Evolutionary conservation across 2,888 invertebrate genomes (phyloP).

Genomic region (Escarpia spicata): DNA sequence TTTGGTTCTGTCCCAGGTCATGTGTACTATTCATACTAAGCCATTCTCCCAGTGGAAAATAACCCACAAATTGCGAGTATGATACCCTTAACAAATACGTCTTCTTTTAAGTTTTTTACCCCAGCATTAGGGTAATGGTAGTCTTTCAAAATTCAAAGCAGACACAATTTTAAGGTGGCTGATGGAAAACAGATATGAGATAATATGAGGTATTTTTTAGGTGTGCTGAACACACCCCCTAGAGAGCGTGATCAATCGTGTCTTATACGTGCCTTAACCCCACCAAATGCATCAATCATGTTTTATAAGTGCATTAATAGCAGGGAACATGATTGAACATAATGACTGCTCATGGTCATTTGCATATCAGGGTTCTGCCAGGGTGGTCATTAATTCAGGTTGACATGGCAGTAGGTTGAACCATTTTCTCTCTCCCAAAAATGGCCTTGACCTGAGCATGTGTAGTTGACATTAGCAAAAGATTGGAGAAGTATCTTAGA

Average conservation of each 20-base stretch:
- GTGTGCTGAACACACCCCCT: background rate
- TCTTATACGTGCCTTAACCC: slow-evolving; percentile 1
- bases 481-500: background rate
- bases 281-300: background rate
- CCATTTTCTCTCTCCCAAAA: background rate
- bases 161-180: slow-evolving; percentile 5
- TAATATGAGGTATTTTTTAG: background rate
- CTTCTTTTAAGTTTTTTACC: background rate
- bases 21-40: background rate
- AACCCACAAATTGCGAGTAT: background rate
- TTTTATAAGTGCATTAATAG: background rate
- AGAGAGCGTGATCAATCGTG: background rate
- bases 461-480: background rate
- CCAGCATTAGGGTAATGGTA: background rate
- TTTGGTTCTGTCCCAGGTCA: background rate
- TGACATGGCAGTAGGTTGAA: background rate
- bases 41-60: background rate
- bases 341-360: background rate
- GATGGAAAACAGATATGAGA: background rate
- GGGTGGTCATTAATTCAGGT: background rate
- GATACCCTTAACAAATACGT: background rate
- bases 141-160: background rate
- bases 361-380: background rate
- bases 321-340: slow-evolving; percentile 4
- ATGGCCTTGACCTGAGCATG: too few relatives aligned